Evolutionary conservation across 2,888 invertebrate genomes (phyloP).

Genomic region (Gymnoscelis rufifasciata): DNA sequence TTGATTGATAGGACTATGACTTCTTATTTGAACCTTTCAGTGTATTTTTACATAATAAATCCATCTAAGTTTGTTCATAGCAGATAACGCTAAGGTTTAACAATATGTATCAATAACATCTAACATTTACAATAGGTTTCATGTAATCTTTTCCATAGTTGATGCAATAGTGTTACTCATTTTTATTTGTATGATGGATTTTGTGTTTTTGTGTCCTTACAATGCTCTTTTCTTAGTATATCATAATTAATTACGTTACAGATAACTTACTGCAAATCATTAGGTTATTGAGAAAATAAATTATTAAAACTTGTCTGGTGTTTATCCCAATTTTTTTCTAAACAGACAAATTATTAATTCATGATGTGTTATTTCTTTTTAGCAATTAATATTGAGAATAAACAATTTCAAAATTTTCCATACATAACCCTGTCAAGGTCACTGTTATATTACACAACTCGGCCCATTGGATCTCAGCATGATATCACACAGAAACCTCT

Average conservation of each 20-base stretch:
- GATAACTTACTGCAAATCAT: too few relatives aligned
- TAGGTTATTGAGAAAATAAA: too few relatives aligned
- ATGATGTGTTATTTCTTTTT: conserved; percentile 33
- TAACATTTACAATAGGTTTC: too few relatives aligned
- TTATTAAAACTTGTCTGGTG: too few relatives aligned
- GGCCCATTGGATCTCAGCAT: conserved; percentile 55
- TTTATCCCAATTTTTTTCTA: too few relatives aligned
- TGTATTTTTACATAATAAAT: conserved; percentile 36
- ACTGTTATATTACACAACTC: conserved; percentile 66
- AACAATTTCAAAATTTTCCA: conserved; percentile 65
- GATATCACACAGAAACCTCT: conserved; percentile 59
- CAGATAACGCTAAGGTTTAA: conserved; percentile 22
- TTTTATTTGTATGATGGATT: not conserved
- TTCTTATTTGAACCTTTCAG: conserved; percentile 36
- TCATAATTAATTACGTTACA: too few relatives aligned
- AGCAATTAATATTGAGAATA: conserved; percentile 64
- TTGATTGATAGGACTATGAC: conserved; percentile 56
- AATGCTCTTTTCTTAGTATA: too few relatives aligned
- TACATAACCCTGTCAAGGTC: conserved; percentile 70
- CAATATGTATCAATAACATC: too few relatives aligned
- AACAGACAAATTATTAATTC: not conserved
- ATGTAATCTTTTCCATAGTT: conserved; percentile 34
- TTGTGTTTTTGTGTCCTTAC: not conserved
- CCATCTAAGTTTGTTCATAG: conserved; percentile 11
- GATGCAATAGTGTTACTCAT: conserved; percentile 28